Evolutionary conservation across 2,888 invertebrate species (phyloP).

Genomic region (Gandaritis pyraliata): DNA sequence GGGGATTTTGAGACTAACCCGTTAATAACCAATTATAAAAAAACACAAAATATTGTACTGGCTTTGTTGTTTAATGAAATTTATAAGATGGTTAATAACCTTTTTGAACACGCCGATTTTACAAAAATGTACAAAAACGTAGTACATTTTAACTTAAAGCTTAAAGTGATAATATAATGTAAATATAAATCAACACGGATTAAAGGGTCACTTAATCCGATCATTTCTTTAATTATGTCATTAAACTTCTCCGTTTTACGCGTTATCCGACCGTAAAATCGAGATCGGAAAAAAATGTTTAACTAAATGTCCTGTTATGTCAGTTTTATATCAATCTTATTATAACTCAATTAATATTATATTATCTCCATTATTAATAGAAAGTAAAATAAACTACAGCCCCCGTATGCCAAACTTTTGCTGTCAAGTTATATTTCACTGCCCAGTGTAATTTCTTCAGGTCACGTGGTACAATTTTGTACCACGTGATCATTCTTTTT

Average conservation of each 20-base stretch:
- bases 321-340: conserved; percentile 18
- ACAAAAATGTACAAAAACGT: neutral
- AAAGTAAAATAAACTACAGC: neutral
- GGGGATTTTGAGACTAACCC: too few relatives aligned
- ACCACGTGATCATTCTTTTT: too few relatives aligned
- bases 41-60: too few relatives aligned
- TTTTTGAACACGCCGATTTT: neutral
- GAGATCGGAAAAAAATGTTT: conserved; percentile 60
- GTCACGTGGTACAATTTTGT: too few relatives aligned
- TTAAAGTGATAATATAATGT: conserved; percentile 47
- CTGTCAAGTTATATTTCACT: too few relatives aligned
- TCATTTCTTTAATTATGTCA: conserved; percentile 60
- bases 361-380: conserved; percentile 12
- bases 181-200: conserved; percentile 75
- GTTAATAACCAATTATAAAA: too few relatives aligned
- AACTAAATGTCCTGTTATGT: conserved; percentile 40
- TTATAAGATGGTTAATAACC: too few relatives aligned
- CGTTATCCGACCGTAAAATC: conserved; percentile 74
- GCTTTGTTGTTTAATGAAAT: too few relatives aligned
- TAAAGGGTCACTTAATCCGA: conserved; percentile 68
- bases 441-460: too few relatives aligned
- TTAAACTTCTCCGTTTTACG: conserved; percentile 75
- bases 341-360: conserved; percentile 10
- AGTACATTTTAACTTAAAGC: conserved; percentile 22
- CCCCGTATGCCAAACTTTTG: too few relatives aligned